Base-by-base conservation (phyloP, 2,113 vertebrate species). In the Prolemur simus region DNA sequence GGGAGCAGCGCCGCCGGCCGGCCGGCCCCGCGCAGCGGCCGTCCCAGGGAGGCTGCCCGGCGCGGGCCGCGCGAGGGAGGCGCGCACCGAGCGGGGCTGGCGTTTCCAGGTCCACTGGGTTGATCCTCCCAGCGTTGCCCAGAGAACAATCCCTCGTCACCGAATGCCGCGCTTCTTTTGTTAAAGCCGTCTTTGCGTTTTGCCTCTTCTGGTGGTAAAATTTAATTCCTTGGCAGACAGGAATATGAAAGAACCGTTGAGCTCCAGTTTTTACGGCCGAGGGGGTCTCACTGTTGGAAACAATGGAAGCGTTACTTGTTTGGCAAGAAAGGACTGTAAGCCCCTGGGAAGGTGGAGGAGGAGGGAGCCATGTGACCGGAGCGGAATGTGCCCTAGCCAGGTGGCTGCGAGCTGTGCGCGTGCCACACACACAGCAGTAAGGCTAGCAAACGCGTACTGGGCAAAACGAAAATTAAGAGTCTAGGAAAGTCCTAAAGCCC, bases 21-120 rank as follows among this genome's bases (percentile, higher is more conserved):
- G 27, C 12, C 6, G 27, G 18, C 12, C 0, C 82, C 0, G 6
- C n/a, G 37, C 60, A 8, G 93, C 1, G n/a, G 66, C 2, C 2
- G 88, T 32, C 0, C 0, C 12, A 39, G 21, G 56, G 23, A 47
- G 29, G n/a, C 23, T 5, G 29, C 54, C 60, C 1, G 17, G 32
- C 5, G 4, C 39, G 21, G 23, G 11, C 29, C 25, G 54, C 39
- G 54, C 8, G 54, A 8, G 11, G 18, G 42, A 32, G 60, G 23
- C 15, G 15, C 56, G 47, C 39, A 23, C 5, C 2, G 23, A 42
- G 76, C 15, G 21, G n/a, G 11, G 29, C 20, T 5, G 4, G 9
- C 9, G 23, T 37, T 6, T 29, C 42, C 73, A 8, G 47, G 93
- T 52, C 54, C 2, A 25, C 47, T 8, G 20, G 29, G 14, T 18